These are phyloP conservation scores for Eupithecia tripunctaria DNA, from an alignment of 2,888 invertebrate species.

Conservation along the genomic window DNA sequence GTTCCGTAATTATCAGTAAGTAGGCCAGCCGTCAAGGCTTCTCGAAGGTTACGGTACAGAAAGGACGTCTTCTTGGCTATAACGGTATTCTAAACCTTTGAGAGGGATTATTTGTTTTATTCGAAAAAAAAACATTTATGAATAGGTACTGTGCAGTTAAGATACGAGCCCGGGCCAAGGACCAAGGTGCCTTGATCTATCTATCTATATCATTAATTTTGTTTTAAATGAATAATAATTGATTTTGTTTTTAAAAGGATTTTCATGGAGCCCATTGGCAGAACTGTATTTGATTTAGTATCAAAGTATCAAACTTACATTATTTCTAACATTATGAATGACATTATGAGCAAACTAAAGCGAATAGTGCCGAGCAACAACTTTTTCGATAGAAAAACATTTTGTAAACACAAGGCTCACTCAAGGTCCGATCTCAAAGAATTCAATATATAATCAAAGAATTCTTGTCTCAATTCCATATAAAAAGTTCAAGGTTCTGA, in stretches of 20 bases:
- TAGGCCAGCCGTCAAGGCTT: conserved; percentile 29
- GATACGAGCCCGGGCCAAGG: neutral
- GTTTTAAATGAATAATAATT: too few species aligned
- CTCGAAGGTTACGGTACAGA: conserved; percentile 16
- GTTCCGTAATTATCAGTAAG: conserved; percentile 27
- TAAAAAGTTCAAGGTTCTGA: conserved; percentile 12
- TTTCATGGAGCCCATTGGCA: too few species aligned
- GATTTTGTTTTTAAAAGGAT: too few species aligned
- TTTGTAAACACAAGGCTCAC: conserved; percentile 5
- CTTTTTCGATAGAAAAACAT: conserved; percentile 17
- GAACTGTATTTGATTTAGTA: neutral
- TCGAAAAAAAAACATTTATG: neutral
- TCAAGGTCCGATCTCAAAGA: conserved; percentile 9
- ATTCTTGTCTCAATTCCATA: conserved; percentile 1
- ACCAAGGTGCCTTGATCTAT: neutral
- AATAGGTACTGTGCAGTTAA: too few species aligned
- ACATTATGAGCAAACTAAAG: conserved; percentile 5
- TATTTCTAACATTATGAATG: conserved; percentile 11
- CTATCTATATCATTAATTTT: too few species aligned
- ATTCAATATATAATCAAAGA: conserved; percentile 8
- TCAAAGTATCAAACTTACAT: conserved; percentile 4
- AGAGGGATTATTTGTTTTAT: neutral
- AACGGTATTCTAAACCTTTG: neutral
- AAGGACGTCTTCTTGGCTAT: conserved; percentile 21
- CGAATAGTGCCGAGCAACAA: conserved; percentile 6